Base-by-base conservation (phyloP, 2,888 invertebrate genomes). In the Zygaena filipendulae region DNA sequence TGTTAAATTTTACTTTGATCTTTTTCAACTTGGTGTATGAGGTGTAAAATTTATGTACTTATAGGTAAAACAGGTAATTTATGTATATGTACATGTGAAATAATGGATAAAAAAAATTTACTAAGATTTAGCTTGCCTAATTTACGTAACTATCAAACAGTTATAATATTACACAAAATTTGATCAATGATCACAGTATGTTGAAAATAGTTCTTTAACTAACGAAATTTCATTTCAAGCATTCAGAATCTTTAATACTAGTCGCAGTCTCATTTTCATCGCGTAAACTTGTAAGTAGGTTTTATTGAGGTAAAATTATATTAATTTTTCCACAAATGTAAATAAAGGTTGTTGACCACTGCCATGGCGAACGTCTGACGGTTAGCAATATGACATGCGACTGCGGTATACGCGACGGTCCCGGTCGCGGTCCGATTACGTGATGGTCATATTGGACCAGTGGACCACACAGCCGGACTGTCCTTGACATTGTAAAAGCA, bases 301-400 rank as follows among this genome's bases (percentile, higher is more conserved):
- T 19, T 25, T 11, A 25, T 24, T 11, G 12, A 16, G 3, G 8
- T n/a, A 16, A 16, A n/a, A n/a, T n/a, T n/a, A 18, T 18, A 18
- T 18, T 6, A 6, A 19, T 21, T 23, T 23, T 13, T 14, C 22
- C 20, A 18, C 22, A 9, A 13, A 6, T 24, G 19, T 13, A 27
- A 7, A 25, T 29, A n/a, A n/a, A n/a, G n/a, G 74, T 74, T 70
- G 40, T 4, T 27, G 23, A 51, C 43, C 41, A 45, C 61, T 43
- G 39, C 14, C 32, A 33, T 49, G 49, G 54, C 50, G 50, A 59
- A 58, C 50, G 49, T 38, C 39, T 38, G 49, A 45, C 49, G 42
- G 53, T 57, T 54, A 56, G 61, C 60, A 63, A 68, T 69, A 69
- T 71, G 66, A 67, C 70, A 74, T 68, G 59, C 52, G 59, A 64